Evolutionary conservation across 30 jellyfish, hydroid and myxozoan species (phyloP), one percentile per base, ranked within the genome.

Genomic region (Nemopilema nomurai): DNA sequence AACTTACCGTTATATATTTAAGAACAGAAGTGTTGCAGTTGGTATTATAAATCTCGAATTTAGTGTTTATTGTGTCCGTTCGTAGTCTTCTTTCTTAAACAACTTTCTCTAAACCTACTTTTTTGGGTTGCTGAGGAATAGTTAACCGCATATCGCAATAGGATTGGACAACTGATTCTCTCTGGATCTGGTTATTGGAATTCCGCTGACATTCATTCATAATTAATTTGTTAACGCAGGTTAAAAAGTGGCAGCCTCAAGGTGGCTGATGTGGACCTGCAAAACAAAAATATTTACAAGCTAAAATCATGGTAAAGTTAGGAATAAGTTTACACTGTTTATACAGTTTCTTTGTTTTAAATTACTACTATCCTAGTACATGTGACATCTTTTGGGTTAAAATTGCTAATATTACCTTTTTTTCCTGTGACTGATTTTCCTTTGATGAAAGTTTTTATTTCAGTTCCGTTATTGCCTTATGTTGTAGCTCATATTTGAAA

Each of bases 251-350:
- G 79, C 79, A 69, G 79, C 79, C 79, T 69, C 79, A 25, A 69
- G 79, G 33, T 69, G 79, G 79, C 79, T 69, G 51, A 69, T 69
- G 79, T 69, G 51, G 79, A 69, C 79, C 79, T 69, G 79, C 79
- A 69, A 69, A 69, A 69, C 24, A 8, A 69, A 69, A n/a, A 69
- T 21, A 69, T 41, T 41, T 41, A 41, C 57, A 41, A 41, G 13
- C 57, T 41, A 41, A 41, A 41, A 41, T 41, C 57, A 73, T 73
- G 83, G 83, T 73, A 73, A 73, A 73, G 31, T 73, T 73, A 73
- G 28, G 83, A 73, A 30, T 31, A 76, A 51, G 76, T 76, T 76
- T 33, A 76, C 74, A 76, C 86, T 76, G 86, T 76, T 50, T 75
- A 76, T 76, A 51, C 74, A 76, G 67, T 76, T 76, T 33, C 57